phyloP scores from a whole-genome alignment of 1,140 invertebrate genomes.

The Ceratina calcarata region DNA sequence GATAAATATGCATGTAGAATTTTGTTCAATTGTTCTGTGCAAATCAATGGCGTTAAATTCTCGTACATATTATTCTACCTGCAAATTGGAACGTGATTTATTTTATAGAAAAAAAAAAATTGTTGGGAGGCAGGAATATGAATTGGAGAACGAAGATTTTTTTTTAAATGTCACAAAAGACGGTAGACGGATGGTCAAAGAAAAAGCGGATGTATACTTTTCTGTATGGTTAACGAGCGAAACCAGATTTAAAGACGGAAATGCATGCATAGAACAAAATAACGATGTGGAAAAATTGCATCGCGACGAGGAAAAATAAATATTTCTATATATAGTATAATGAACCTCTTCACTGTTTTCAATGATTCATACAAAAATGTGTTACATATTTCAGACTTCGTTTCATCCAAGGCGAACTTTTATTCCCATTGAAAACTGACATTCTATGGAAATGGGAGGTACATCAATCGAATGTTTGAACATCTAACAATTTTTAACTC shows the following conservation, averaged over 20 bases:
- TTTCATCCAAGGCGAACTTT: too few species aligned
- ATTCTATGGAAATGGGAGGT: too few species aligned
- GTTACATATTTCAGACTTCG: too few species aligned
- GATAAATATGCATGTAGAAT: background rate
- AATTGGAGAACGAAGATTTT: background rate
- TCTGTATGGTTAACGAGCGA: slow-evolving; percentile 1
- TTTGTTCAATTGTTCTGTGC: too few species aligned
- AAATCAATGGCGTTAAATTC: too few species aligned
- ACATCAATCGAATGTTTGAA: too few species aligned
- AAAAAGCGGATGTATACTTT: background rate
- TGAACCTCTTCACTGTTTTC: too few species aligned
- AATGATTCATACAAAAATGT: too few species aligned
- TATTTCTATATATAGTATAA: too few species aligned
- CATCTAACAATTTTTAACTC: too few species aligned
- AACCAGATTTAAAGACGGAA: background rate
- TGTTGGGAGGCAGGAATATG: background rate
- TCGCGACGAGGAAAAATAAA: background rate
- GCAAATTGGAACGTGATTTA: background rate
- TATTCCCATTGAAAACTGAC: too few species aligned
- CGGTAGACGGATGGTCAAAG: background rate
- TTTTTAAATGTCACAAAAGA: background rate
- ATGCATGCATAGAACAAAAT: background rate
- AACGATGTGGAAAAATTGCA: slow-evolving; percentile 11
- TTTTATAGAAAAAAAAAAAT: background rate
- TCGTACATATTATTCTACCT: background rate